Percentiles rank a stretch among this genome's conserved stretches.
phyloP scores from a whole-genome alignment of 2,113 vertebrate species.

The Neogale vison region DNA sequence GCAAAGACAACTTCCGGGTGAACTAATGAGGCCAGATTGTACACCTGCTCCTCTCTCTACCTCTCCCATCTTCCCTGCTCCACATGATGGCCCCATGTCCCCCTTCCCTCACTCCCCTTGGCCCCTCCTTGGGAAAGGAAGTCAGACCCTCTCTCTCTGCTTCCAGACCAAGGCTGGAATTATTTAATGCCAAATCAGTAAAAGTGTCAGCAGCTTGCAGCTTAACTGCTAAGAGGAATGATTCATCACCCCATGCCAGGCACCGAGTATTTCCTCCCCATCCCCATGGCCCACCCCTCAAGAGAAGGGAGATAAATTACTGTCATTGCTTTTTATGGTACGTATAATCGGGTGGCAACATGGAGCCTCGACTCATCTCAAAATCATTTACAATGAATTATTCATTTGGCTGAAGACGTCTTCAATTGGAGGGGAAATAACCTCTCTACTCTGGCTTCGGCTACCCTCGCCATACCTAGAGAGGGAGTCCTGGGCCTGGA shows the following conservation, averaged over 20 bases:
- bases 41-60: no score
- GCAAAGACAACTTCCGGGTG: not conserved
- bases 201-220: constrained; percentile 59
- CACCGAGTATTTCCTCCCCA: constrained; percentile 68
- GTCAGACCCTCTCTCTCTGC: not conserved
- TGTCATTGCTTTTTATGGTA: constrained; percentile 84
- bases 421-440: constrained; percentile 44
- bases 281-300: constrained; percentile 59
- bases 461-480: not conserved
- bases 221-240: constrained; percentile 70
- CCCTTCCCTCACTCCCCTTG: not conserved
- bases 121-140: not conserved
- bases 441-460: constrained; percentile 15
- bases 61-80: not conserved
- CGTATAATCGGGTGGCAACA: constrained; percentile 82
- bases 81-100: fast-evolving
- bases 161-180: constrained; percentile 49
- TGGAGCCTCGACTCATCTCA: constrained; percentile 70
- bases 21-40: not conserved
- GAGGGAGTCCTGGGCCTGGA: not conserved
- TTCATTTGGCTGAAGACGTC: constrained; percentile 78
- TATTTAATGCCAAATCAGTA: constrained; percentile 77
- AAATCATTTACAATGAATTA: constrained; percentile 84
- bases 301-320: constrained; percentile 81
- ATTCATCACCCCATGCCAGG: constrained; percentile 78